phyloP scores from a whole-genome alignment of 35 echinoderm and acorn worm genomes.

The Lytechinus pictus region DNA sequence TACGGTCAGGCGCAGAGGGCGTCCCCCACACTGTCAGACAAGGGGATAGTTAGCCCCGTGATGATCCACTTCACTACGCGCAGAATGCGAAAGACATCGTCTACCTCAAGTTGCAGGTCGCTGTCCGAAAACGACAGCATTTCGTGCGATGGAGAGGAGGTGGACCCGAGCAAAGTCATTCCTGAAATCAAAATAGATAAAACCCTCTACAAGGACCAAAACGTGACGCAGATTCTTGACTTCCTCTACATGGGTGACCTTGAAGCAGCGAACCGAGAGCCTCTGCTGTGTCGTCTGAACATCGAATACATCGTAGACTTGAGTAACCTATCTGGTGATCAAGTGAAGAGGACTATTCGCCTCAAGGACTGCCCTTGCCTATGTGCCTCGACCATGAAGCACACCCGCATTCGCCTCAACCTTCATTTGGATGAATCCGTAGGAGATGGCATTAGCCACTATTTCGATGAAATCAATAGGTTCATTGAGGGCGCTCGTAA shows the following conservation, averaged over 20 bases:
- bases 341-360: slow-evolving; percentile 68
- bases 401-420: slow-evolving; percentile 79
- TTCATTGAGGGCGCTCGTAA: slow-evolving; percentile 89
- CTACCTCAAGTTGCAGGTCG: slow-evolving; percentile 76
- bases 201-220: slow-evolving; percentile 79
- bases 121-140: slow-evolving; percentile 77
- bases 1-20: slow-evolving; percentile 52
- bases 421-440: slow-evolving; percentile 64
- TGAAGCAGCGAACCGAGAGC: slow-evolving; percentile 81
- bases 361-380: slow-evolving; percentile 87
- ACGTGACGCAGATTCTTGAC: slow-evolving; percentile 76
- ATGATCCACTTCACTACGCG: slow-evolving; percentile 33
- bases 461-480: slow-evolving; percentile 89
- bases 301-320: slow-evolving; percentile 82
- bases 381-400: slow-evolving; percentile 84
- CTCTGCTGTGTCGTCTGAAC: slow-evolving; percentile 78
- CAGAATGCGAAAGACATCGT: slow-evolving; percentile 69
- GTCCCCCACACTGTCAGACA: slow-evolving; percentile 31
- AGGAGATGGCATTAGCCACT: slow-evolving; percentile 73
- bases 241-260: slow-evolving; percentile 86
- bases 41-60: slow-evolving; percentile 16
- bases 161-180: slow-evolving; percentile 86
- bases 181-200: slow-evolving; percentile 88
- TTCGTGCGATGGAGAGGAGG: slow-evolving; percentile 81
- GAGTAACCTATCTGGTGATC: slow-evolving; percentile 74